A percentile compares a stretch with the other conserved stretches of the same genome.
phyloP scores from a whole-genome alignment of 2,888 invertebrate species.

The Chloromyia formosa region DNA sequence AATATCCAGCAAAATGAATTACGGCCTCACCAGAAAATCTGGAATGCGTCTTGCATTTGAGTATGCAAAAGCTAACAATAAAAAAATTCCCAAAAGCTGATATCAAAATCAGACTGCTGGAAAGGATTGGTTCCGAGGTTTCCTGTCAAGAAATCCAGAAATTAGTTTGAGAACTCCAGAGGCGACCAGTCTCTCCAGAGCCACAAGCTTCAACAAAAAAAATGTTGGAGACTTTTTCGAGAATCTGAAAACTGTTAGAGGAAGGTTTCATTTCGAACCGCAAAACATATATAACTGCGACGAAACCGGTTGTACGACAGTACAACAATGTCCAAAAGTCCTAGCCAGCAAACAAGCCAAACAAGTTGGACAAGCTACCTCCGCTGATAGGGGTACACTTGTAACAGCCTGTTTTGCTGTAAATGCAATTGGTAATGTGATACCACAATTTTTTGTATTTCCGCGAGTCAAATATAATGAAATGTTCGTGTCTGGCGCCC shows the following conservation, averaged over 20 bases:
- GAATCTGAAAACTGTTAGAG: not conserved
- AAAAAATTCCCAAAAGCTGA: not conserved
- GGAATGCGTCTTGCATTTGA: no score
- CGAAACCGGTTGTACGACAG: constrained; percentile 5
- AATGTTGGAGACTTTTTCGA: not conserved
- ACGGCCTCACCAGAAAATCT: no score
- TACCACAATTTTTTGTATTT: not conserved
- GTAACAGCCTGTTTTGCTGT: not conserved
- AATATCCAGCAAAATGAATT: no score
- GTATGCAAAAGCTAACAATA: no score
- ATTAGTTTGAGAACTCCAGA: not conserved
- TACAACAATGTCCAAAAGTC: constrained; percentile 3
- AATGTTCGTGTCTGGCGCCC: not conserved
- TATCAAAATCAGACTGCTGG: not conserved
- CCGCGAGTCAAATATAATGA: not conserved
- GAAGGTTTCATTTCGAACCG: not conserved
- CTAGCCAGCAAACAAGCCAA: not conserved
- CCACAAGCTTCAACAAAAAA: constrained; percentile 6
- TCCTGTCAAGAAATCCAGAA: not conserved
- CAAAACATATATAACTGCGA: constrained; percentile 9
- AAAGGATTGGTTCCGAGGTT: constrained; percentile 8
- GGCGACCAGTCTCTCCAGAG: not conserved
- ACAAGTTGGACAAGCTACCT: constrained; percentile 17
- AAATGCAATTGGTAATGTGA: not conserved
- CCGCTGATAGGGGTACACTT: not conserved